phyloP scores from a whole-genome alignment of 2,888 invertebrate genomes.

The Chesias legatella region DNA sequence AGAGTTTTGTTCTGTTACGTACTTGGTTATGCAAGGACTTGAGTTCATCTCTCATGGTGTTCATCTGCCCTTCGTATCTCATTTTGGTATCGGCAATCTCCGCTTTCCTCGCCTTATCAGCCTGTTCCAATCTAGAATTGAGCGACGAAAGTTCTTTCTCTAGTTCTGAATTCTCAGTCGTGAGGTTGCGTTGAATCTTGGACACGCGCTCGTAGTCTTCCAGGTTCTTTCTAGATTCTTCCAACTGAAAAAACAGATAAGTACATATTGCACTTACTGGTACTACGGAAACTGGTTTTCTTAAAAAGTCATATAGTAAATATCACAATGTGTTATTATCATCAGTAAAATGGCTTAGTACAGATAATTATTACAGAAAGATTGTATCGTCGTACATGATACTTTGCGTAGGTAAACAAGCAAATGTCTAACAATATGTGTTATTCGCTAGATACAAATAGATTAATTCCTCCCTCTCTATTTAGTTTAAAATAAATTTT shows the following conservation, averaged over 20 bases:
- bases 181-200: conserved; percentile 89
- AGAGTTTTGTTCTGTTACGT: conserved; percentile 5
- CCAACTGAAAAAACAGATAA: conserved; percentile 79
- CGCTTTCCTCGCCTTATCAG: conserved; percentile 86
- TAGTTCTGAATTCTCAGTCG: conserved; percentile 86
- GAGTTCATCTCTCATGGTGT: conserved; percentile 89
- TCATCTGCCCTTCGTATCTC: conserved; percentile 92
- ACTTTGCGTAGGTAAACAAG: too few relatives aligned
- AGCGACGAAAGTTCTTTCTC: conserved; percentile 88
- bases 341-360: too few relatives aligned
- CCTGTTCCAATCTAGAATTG: conserved; percentile 82
- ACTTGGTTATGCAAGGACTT: conserved; percentile 90
- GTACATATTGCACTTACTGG: too few relatives aligned
- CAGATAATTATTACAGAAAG: too few relatives aligned
- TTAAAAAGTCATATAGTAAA: too few relatives aligned
- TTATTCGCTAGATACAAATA: too few relatives aligned
- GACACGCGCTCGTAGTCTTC: conserved; percentile 92
- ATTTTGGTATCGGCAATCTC: conserved; percentile 90
- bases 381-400: too few relatives aligned
- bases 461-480: too few relatives aligned
- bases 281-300: too few relatives aligned
- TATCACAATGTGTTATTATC: too few relatives aligned
- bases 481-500: too few relatives aligned
- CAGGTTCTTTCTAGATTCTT: conserved; percentile 88
- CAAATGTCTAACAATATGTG: too few relatives aligned